Base-by-base conservation (phyloP, 2,797 vertebrate genomes). In the Dermochelys coriacea region DNA sequence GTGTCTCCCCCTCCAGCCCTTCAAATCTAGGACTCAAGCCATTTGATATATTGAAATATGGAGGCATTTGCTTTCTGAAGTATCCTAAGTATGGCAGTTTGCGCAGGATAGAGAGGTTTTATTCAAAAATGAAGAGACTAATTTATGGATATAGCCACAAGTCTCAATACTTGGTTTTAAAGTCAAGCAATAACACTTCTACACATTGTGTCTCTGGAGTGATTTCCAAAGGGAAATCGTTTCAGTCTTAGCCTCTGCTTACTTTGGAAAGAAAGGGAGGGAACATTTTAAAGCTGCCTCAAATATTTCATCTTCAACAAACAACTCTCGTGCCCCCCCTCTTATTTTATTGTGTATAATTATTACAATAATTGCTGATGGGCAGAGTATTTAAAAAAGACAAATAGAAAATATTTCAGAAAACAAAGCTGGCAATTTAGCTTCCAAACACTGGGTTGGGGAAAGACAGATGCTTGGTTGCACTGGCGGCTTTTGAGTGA, bases 231-330 rank as follows among this genome's bases (percentile, higher is more conserved):
- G 61, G 59, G 61, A 77, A 88, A 84, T n/a, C 29, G 2, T 0
- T 0, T 84, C 82, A 29, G 34, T 71, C 54, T 37, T 77, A 8
- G 6, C 54, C 37, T 19, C 2, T 3, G 3, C 23, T 61, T 4
- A 18, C 7, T 6, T 81, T 68, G 0, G 57, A 45, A 45, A 41
- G 37, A 37, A 71, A 25, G 37, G 19, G 23, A 19, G 52, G 18
- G 37, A 4, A 11, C 5, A 1, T 34, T 41, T 1, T 2, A 19
- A 11, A 79, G 18, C 21, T 8, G 14, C 0, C 84, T 18, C 47
- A 10, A n/a, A 12, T 12, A 29, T 45, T 92, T 90, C 37, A 2
- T 61, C 31, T 61, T 61, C 31, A 34, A 34, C 59, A 34, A 34
- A 61, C 59, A 61, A 8, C 31, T 61, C 31, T 31, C 12, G 49